Conservation (phyloP, 2,888 invertebrate species). For the Hyalella azteca region DNA sequence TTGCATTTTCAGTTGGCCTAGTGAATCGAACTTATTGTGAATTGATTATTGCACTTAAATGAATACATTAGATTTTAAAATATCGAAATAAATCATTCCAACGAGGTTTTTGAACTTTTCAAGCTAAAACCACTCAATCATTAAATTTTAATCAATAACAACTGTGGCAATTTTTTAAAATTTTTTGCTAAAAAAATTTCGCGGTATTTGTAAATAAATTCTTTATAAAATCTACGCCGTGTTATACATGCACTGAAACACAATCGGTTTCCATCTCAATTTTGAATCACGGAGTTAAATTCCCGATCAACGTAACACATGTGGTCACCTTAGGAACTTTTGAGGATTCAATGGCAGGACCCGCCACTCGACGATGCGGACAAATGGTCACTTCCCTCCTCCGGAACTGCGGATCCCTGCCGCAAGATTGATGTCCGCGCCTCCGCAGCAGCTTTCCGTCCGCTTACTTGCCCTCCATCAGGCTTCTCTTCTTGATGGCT, state of each 20-base stretch:
- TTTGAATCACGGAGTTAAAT: neutral
- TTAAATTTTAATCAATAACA: too few species aligned
- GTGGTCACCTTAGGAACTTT: neutral
- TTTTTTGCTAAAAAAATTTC: too few species aligned
- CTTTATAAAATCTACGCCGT: neutral
- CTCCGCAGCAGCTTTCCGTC: conserved; percentile 11
- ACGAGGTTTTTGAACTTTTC: too few species aligned
- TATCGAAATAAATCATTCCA: too few species aligned
- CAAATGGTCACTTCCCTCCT: conserved; percentile 19
- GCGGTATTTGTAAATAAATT: neutral
- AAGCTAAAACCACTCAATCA: too few species aligned
- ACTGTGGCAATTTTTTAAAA: too few species aligned
- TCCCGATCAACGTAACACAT: neutral
- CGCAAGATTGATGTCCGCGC: conserved; percentile 3
- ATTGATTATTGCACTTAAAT: too few species aligned
- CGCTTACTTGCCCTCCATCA: conserved; percentile 6
- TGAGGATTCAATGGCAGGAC: too few species aligned
- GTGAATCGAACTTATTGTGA: too few species aligned
- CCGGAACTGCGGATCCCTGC: conserved; percentile 19
- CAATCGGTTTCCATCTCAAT: neutral
- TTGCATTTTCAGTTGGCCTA: too few species aligned
- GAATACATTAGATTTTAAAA: too few species aligned
- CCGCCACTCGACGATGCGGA: conserved; percentile 1
- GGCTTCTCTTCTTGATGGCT: neutral
- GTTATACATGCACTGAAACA: neutral